These are phyloP conservation scores for Griposia aprilina DNA, from an alignment of 2,888 invertebrate species.

Conservation along the genomic window DNA sequence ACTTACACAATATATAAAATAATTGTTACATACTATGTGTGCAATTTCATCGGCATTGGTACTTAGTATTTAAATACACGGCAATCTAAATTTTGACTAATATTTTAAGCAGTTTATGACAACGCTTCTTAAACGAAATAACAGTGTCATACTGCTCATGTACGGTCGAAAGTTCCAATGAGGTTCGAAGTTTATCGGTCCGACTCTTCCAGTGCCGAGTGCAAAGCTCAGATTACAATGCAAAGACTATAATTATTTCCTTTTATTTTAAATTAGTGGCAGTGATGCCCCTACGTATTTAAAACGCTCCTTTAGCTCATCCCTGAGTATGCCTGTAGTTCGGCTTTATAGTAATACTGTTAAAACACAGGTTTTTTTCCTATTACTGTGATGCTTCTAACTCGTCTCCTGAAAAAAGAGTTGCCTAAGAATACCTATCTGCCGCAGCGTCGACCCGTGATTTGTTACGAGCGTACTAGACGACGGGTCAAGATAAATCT, in stretches of 20 bases:
- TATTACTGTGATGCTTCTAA: neutral
- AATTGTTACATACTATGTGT: neutral
- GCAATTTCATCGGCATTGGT: neutral
- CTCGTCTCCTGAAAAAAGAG: neutral
- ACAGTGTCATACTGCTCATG: neutral
- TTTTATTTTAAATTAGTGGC: neutral
- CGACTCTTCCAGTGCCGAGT: neutral
- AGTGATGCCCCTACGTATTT: neutral
- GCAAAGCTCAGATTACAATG: neutral
- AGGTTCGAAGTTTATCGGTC: neutral
- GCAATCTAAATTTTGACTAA: neutral
- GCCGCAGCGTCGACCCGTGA: neutral
- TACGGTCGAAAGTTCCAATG: neutral
- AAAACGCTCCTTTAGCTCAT: neutral
- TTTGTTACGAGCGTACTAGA: constrained; percentile 6
- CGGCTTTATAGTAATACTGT: neutral
- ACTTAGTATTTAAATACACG: neutral
- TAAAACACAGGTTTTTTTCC: neutral
- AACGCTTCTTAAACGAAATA: constrained; percentile 13
- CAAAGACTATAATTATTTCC: neutral
- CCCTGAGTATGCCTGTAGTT: neutral
- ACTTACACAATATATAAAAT: neutral
- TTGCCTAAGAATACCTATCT: neutral
- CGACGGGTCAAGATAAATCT: neutral
- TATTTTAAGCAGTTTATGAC: neutral